phyloP scores from a whole-genome alignment of 2,888 invertebrate species.

The Hemithea aestivaria region DNA sequence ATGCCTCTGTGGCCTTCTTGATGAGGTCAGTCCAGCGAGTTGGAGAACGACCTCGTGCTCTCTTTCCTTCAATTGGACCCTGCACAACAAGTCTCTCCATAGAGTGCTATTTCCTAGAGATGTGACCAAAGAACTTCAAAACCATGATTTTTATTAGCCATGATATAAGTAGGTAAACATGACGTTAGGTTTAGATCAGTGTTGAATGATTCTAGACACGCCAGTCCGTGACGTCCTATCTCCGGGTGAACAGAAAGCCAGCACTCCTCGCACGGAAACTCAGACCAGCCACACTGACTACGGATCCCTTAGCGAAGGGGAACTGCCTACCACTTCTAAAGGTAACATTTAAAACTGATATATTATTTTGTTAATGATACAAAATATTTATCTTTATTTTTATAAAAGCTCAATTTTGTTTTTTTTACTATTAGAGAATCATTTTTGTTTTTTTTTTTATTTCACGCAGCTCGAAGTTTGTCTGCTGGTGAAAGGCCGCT shows the following conservation, averaged over 20 bases:
- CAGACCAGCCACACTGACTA: constrained; percentile 33
- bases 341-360: constrained; percentile 17
- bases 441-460: constrained; percentile 7
- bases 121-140: too few relatives aligned
- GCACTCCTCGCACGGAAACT: constrained; percentile 31
- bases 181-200: too few relatives aligned
- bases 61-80: too few relatives aligned
- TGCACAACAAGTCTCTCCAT: too few relatives aligned
- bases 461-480: constrained; percentile 18
- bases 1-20: too few relatives aligned
- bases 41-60: too few relatives aligned
- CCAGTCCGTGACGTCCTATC: constrained; percentile 31
- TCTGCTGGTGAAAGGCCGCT: constrained; percentile 24
- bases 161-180: too few relatives aligned
- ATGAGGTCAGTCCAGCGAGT: too few relatives aligned
- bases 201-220: not conserved
- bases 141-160: too few relatives aligned
- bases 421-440: constrained; percentile 15
- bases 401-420: too few relatives aligned
- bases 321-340: constrained; percentile 33
- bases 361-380: not conserved
- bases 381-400: not conserved
- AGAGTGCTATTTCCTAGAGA: too few relatives aligned
- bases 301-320: constrained; percentile 54
- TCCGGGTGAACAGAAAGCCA: constrained; percentile 46